These are phyloP conservation scores for Anorthoa munda DNA, from an alignment of 2,888 invertebrate genomes.

Conservation along the genomic window DNA sequence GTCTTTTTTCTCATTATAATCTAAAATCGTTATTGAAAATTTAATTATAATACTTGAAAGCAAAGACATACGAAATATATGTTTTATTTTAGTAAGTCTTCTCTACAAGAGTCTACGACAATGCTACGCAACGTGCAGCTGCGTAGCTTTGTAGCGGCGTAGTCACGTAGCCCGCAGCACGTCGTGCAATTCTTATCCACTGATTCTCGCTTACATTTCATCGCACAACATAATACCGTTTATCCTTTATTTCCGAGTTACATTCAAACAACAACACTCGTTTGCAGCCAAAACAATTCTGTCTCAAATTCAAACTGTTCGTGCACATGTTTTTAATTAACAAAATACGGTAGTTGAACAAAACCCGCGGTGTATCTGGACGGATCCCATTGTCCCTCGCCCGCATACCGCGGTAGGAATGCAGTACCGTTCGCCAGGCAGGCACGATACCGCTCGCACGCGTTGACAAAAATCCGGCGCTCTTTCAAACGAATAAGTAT, in stretches of 20 bases:
- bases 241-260: constrained; percentile 7
- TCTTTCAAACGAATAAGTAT: constrained; percentile 62
- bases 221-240: constrained; percentile 14
- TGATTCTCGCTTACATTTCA: constrained; percentile 28
- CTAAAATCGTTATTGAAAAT: no score
- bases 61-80: no score
- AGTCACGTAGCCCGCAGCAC: constrained; percentile 32
- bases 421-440: constrained; percentile 19
- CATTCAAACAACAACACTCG: constrained; percentile 26
- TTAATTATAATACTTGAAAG: no score
- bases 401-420: constrained; percentile 37
- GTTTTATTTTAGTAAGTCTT: background rate
- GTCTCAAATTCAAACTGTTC: constrained; percentile 31
- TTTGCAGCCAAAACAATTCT: constrained; percentile 23
- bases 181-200: background rate
- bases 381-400: constrained; percentile 44
- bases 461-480: constrained; percentile 59
- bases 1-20: no score
- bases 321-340: constrained; percentile 51
- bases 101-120: background rate
- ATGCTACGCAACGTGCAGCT: background rate
- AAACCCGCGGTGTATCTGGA: constrained; percentile 37
- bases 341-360: constrained; percentile 58
- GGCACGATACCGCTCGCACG: constrained; percentile 34
- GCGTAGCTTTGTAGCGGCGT: constrained; percentile 25